Evolutionary conservation across 2,113 vertebrate species (phyloP).

Genomic region (Typhlomys cinereus): DNA sequence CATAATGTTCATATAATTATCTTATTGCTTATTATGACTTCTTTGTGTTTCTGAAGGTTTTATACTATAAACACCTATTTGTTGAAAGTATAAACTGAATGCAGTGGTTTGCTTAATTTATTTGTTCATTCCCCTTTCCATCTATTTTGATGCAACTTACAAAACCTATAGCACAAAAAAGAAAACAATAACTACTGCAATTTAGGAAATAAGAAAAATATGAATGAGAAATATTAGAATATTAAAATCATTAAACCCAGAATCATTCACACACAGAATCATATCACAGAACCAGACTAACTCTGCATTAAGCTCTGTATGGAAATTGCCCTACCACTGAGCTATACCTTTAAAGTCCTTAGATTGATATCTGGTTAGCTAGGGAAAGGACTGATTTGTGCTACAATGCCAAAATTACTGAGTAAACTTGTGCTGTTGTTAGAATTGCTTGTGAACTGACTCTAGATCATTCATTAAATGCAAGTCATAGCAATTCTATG

Average conservation of each 20-base stretch:
- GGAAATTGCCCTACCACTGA: neutral
- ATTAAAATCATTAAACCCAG: neutral
- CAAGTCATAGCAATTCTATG: neutral
- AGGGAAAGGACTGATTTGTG: neutral
- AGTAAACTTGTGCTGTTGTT: neutral
- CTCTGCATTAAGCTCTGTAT: neutral
- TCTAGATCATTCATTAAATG: neutral
- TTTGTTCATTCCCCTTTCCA: conserved; percentile 1
- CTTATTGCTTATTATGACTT: conserved; percentile 17
- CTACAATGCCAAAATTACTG: neutral
- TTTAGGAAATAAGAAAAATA: conserved; percentile 5
- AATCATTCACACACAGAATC: neutral
- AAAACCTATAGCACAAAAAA: neutral
- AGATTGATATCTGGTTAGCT: neutral
- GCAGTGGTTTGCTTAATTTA: neutral
- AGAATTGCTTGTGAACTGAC: neutral
- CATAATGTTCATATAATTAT: conserved; percentile 33
- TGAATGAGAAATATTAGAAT: conserved; percentile 1
- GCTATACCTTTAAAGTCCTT: neutral
- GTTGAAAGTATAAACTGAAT: conserved; percentile 35
- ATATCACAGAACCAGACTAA: neutral
- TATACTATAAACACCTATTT: conserved; percentile 23
- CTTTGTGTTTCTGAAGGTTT: conserved; percentile 1
- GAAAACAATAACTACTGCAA: conserved; percentile 42
- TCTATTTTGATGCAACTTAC: conserved; percentile 20